phyloP scores from a whole-genome alignment of 2,113 vertebrate genomes.

The Colinus virginianus region DNA sequence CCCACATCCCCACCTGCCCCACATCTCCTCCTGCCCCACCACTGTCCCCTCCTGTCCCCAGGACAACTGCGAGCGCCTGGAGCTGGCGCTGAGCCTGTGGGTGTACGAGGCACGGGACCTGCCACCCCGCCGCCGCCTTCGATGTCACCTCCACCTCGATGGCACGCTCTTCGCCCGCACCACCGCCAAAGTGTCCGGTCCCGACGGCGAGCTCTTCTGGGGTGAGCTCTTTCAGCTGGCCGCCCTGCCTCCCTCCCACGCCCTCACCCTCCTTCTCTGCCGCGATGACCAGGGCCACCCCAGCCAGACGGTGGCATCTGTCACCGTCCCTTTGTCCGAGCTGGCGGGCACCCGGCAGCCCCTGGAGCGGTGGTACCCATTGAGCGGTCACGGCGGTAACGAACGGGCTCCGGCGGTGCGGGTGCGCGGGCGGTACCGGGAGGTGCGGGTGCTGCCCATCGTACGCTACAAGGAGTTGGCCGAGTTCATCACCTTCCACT shows the following conservation, averaged over 20 bases:
- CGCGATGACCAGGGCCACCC: conserved; percentile 85
- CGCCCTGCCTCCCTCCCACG: conserved; percentile 83
- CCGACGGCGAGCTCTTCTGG: conserved; percentile 75
- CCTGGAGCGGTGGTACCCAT: conserved; percentile 86
- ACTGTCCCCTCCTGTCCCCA: conserved; percentile 7
- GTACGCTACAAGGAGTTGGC: conserved; percentile 96
- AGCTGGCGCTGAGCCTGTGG: conserved; percentile 90
- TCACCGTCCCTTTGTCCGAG: conserved; percentile 80
- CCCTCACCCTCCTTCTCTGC: conserved; percentile 85
- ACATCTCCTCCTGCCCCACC: no score
- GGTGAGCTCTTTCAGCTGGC: conserved; percentile 91
- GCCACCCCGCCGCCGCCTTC: conserved; percentile 82
- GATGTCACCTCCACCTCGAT: conserved; percentile 89
- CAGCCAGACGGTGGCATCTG: conserved; percentile 80
- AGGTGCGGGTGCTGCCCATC: conserved; percentile 88
- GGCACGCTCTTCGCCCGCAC: conserved; percentile 88
- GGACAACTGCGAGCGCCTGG: conserved; percentile 89
- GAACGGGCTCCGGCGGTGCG: conserved; percentile 77
- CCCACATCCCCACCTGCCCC: not conserved
- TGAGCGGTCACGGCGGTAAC: conserved; percentile 62
- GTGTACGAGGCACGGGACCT: conserved; percentile 92
- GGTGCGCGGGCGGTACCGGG: conserved; percentile 86
- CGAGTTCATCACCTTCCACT: conserved; percentile 90
- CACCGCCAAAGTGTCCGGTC: conserved; percentile 76
- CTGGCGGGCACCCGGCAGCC: conserved; percentile 74